Evolutionary conservation across 2,888 invertebrate species (phyloP), one percentile per base, ranked within the genome.

Genomic region (Chirona hameri): DNA sequence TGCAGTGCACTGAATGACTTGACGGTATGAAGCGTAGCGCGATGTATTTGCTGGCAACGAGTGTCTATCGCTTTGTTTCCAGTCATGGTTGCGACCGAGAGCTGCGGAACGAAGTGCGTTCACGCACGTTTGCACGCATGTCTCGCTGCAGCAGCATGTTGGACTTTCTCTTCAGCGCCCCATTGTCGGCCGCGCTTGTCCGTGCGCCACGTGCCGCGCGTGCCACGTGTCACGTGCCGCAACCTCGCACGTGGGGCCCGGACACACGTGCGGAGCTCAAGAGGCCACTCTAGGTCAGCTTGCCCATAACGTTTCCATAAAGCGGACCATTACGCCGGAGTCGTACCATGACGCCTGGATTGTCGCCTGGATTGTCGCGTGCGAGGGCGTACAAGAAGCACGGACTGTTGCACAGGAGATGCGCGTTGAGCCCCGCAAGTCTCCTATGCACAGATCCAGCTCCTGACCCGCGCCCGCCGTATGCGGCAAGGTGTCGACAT

Each of bases 241-340:
- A 12, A 9, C 10, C 18, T 57, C 21, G 60, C 29, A 12, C 69
- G 69, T 69, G 29, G 29, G 12, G 69, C 69, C 14, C 29, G 29
- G 69, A 69, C 69, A 69, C 69, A 69, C 29, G 29, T 29, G 69
- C 69, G 29, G 14, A 69, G 69, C 69, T 69, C 69, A 69, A 69
- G 29, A 15, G 69, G 69, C 69, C 60, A 1, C 27, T 12, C 29
- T 7, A 9, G 76, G 76, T 10, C 21, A 18, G 39, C 76, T 39
- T 76, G 39, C 29, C 76, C 76, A 76, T 76, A 76, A 76, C 39
- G 39, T 76, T 76, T 76, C 76, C 76, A 76, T 76, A 76, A 76
- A 4, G 39, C 39, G 39, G 76, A 76, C 39, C 76, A 76, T 31
- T 18, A 39, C 4, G 39, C 14, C 15, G 21, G n/a, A n/a, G n/a